Base-by-base conservation (phyloP, 2,113 vertebrate genomes). In the Cardinalis cardinalis region DNA sequence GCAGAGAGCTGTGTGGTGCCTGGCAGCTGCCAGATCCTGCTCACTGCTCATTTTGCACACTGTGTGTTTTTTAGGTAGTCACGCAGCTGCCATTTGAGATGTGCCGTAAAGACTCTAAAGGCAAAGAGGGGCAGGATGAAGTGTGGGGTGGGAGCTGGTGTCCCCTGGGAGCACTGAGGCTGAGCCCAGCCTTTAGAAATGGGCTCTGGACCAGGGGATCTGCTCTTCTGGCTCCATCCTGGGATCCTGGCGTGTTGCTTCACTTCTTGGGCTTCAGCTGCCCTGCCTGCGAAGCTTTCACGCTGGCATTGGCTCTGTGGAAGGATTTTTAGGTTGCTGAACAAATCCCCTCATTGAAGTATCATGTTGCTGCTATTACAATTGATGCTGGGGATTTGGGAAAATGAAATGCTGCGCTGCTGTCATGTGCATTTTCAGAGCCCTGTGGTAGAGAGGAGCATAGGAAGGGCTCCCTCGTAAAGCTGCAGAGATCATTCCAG, bases 291-390 rank as follows among this genome's bases (percentile, higher is more conserved):
- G 6, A 82, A 80, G 44, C 51, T 36, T 60, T 86, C 70, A 14
- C 3, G 55, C 78, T 91, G 75, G 55, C 55, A 70, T 84, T 85
- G 72, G 83, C 60, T 75, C 91, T 64, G 79, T 24, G 52, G 32
- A 79, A 73, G 41, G 61, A 74, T 89, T 84, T 77, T 94, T 61
- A 88, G 32, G 40, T 73, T 76, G 71, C 46, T 87, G 74, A 84
- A 79, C 64, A 82, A 76, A 83, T 71, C 56, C 51, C n/a, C 58
- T 59, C 52, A 63, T 55, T 90, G 77, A 92, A 82, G 55, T 63
- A 82, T 88, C 84, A 52, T 71, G 51, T 87, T 94, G 91, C 74
- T 87, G 60, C 59, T 83, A 29, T 79, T 87, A 93, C 43, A 79
- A 28, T 52, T 92, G 63, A 55, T 60, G 63, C 31, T 71, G 73